Conservation (phyloP, 2,888 invertebrate species). For the Lissonota sp. region DNA sequence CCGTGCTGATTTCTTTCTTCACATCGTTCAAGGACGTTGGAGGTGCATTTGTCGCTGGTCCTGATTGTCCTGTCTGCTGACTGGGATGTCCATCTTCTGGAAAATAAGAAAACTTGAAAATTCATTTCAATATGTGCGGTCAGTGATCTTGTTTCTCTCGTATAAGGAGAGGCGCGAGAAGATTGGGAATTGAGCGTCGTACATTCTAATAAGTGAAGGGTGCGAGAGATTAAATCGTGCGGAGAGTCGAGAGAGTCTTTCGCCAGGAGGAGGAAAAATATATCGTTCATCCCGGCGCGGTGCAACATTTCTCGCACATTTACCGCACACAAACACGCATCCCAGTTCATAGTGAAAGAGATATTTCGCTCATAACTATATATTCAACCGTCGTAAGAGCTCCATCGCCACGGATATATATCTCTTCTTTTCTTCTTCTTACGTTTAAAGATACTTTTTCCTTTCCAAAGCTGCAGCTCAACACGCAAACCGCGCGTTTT, state of each 20-base stretch:
- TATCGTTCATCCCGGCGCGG: slow-evolving; percentile 37
- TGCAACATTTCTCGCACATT: not conserved
- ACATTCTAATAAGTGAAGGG: slow-evolving; percentile 65
- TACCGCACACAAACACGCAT: too few species aligned
- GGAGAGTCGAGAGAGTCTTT: slow-evolving; percentile 46
- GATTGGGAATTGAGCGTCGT: slow-evolving; percentile 39
- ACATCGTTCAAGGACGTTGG: slow-evolving; percentile 17
- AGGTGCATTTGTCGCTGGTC: slow-evolving; percentile 68
- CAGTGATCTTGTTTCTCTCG: slow-evolving; percentile 20
- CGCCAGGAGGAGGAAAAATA: slow-evolving; percentile 27
- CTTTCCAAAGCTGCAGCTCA: not conserved
- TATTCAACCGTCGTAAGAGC: too few species aligned
- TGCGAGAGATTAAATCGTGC: slow-evolving; percentile 38
- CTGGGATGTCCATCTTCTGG: slow-evolving; percentile 74
- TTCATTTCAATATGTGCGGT: slow-evolving; percentile 6
- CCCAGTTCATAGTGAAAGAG: slow-evolving; percentile 15
- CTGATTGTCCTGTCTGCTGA: slow-evolving; percentile 71
- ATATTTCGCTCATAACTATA: too few species aligned
- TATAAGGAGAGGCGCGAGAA: slow-evolving; percentile 12
- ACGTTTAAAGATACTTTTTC: slow-evolving; percentile 26
- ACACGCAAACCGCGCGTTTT: slow-evolving; percentile 43
- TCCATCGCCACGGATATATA: too few species aligned
- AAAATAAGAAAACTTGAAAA: slow-evolving; percentile 35
- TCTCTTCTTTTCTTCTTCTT: slow-evolving; percentile 30
- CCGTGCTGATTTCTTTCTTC: slow-evolving; percentile 65